A percentile compares a stretch with the other conserved stretches of the same genome.
These are phyloP conservation scores for Ceyx cyanopectus DNA, from an alignment of 2,113 vertebrate species.

Conservation along the genomic window DNA sequence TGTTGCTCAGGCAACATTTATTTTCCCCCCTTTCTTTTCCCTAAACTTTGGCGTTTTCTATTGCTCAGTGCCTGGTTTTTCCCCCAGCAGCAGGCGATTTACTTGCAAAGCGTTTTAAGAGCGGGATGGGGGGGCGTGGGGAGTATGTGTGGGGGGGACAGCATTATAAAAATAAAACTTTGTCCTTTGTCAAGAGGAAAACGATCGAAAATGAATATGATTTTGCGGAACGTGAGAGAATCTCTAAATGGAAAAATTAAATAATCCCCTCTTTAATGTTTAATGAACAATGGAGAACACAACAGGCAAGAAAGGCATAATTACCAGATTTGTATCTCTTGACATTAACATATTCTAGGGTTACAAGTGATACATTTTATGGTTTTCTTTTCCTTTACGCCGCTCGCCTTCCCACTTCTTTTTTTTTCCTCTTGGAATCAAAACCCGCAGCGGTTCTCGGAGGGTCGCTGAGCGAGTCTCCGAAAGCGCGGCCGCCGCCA, in stretches of 20 bases:
- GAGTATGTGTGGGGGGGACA: not conserved
- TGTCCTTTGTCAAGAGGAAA: not conserved
- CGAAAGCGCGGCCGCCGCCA: not conserved
- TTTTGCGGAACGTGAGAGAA: not conserved
- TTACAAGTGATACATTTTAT: slow-evolving; percentile 38
- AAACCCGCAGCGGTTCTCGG: not conserved
- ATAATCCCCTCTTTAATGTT: slow-evolving; percentile 41
- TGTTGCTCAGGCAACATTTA: slow-evolving; percentile 3
- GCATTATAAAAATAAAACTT: not conserved
- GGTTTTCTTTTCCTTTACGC: not conserved
- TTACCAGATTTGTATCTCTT: slow-evolving; percentile 42
- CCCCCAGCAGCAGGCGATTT: not conserved
- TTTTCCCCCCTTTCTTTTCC: not conserved
- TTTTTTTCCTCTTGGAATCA: not conserved
- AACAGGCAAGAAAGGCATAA: slow-evolving; percentile 16
- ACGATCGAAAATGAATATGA: not conserved
- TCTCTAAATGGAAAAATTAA: slow-evolving; percentile 41
- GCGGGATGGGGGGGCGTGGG: not conserved
- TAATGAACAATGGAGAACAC: slow-evolving; percentile 32
- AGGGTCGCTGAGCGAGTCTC: not conserved
- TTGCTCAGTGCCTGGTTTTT: not conserved
- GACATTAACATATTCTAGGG: slow-evolving; percentile 50
- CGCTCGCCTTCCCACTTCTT: not conserved
- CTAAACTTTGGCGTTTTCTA: not conserved
- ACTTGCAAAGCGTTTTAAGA: not conserved